Evolutionary conservation across 2,113 vertebrate species (phyloP), one percentile per base, ranked within the genome.

Genomic region (Fulmarus glacialis): DNA sequence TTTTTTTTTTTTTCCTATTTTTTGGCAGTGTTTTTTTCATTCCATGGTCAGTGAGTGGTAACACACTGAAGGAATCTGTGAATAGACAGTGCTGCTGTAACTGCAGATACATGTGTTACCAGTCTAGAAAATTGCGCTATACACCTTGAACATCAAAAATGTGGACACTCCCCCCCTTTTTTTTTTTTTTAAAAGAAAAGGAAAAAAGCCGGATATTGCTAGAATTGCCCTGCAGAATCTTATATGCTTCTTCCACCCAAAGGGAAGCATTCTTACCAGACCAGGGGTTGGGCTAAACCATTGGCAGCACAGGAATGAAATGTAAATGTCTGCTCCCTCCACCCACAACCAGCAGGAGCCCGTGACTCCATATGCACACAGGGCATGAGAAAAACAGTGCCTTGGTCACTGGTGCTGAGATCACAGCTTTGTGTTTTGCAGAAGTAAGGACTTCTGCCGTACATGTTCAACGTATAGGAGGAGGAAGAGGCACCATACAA

Each of bases 331-430:
- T 30, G 16, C 2, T 62, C 21, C 32, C 27, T 77, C 55, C 26
- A 8, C 24, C 20, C 14, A 7, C n/a, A 32, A 2, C 8, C 23
- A 32, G 18, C 23, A 56, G 56, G 62, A 71, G 47, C 47, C 48
- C 0, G 0, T 50, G 32, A 6, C 13, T 34, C 5, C 2, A 1
- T 19, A 30, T 17, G 9, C 2, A 1, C 38, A n/a, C 42, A 23
- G 9, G 43, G 22, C 70, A 40, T 0, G 11, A 47, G 7, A 21
- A n/a, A 27, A 83, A 4, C 55, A n/a, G 58, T 8, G 2, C 34
- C 47, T 56, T 22, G 16, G 43, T 53, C 36, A 12, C 18, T 8
- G 12, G 43, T 38, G 38, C 62, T 29, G 38, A 43, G 68, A 14
- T 16, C 24, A 8, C 50, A 34, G 27, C 34, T 60, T 30, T 43